These are phyloP conservation scores for Lineus longissimus DNA, from an alignment of 1,140 invertebrate genomes.

Conservation along the genomic window DNA sequence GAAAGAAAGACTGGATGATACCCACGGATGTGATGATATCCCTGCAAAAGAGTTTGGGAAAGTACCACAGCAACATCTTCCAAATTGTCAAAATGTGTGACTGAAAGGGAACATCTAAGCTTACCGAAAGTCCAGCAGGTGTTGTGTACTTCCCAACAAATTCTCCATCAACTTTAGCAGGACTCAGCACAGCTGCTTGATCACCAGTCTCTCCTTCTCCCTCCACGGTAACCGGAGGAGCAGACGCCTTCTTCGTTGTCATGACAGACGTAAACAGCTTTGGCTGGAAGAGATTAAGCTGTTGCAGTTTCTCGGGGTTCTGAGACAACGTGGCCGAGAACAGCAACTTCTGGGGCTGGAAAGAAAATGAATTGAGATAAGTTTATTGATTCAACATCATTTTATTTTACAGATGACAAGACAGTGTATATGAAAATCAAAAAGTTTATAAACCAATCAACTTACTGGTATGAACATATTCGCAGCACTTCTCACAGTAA, in stretches of 20 bases:
- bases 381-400: background rate
- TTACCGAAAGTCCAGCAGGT: slow-evolving; percentile 69
- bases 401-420: background rate
- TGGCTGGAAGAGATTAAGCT: slow-evolving; percentile 83
- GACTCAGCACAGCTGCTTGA: background rate
- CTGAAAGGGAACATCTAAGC: too few relatives aligned
- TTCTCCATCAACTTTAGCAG: slow-evolving; percentile 39
- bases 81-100: too few relatives aligned
- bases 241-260: slow-evolving; percentile 9
- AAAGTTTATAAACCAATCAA: background rate
- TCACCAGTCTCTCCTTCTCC: slow-evolving; percentile 9
- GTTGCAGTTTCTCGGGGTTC: slow-evolving; percentile 89
- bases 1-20: too few relatives aligned
- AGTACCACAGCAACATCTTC: too few relatives aligned
- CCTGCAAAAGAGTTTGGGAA: too few relatives aligned
- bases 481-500: slow-evolving; percentile 23
- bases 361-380: slow-evolving; percentile 14
- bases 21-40: too few relatives aligned
- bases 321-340: slow-evolving; percentile 95
- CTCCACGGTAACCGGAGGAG: background rate
- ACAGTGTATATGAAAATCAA: background rate
- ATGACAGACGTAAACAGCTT: slow-evolving; percentile 79
- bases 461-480: slow-evolving; percentile 11
- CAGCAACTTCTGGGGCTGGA: slow-evolving; percentile 79
- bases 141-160: slow-evolving; percentile 77